Base-by-base conservation (phyloP, 2,797 vertebrate genomes). In the Apogon hyalosoma region DNA sequence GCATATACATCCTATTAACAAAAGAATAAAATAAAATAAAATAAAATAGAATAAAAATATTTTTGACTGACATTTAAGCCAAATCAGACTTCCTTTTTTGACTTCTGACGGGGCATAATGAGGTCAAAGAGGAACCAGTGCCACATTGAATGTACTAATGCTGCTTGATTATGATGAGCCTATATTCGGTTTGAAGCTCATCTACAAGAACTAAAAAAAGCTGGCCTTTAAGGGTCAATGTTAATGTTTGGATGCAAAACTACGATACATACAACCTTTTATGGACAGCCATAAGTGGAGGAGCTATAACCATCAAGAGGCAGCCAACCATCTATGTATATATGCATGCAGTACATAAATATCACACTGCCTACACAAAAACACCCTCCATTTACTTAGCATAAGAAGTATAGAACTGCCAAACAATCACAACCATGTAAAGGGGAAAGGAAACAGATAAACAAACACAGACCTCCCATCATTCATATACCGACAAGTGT, bases 31-130 rank as follows among this genome's bases (percentile, higher is more conserved):
- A n/a, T n/a, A n/a, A n/a, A n/a, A n/a, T n/a, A n/a, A n/a, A n/a
- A n/a, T n/a, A n/a, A 49, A 13, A 0, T 1, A 42, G 1, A 16
- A 43, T 28, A 28, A 28, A 1, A n/a, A 16, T 13, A 42, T 11
- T 39, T 19, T 1, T 39, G n/a, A 39, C 21, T 41, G 9, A 53
- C 24, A 16, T 1, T 2, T n/a, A 4, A 36, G 28, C 7, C 33
- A 63, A 46, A 18, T 33, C 5, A 18, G 14, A 69, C 60, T 72
- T 75, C 60, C 59, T 12, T 46, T 55, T 73, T 53, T 52, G n/a
- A 24, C 3, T 7, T 18, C 14, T 64, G 43, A 69, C 3, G 0
- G 38, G 2, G 19, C 51, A 54, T 15, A 72, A 19, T 4, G 4
- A 31, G 51, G 18, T 36, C 33, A 1, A 71, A 56, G 48, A 42